phyloP scores from a whole-genome alignment of 2,797 vertebrate species.

The Lithobates sylvaticus region DNA sequence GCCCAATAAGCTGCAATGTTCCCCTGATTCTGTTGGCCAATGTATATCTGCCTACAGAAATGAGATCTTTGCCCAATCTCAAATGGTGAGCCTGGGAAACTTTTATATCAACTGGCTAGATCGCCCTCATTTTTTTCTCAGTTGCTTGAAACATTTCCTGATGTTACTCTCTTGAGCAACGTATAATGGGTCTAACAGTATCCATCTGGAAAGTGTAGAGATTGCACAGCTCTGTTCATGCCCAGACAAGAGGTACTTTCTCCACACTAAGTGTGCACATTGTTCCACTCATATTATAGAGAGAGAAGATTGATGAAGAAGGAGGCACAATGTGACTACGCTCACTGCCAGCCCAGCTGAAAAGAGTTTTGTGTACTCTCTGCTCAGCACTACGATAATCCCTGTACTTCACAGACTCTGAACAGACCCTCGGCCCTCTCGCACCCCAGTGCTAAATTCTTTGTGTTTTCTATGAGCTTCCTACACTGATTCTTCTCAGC shows the following conservation, averaged over 20 bases:
- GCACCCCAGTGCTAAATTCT: conserved; percentile 89
- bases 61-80: too few relatives aligned
- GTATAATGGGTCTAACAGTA: not conserved
- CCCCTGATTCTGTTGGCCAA: too few relatives aligned
- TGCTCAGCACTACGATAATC: conserved; percentile 86
- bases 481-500: conserved; percentile 80
- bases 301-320: conserved; percentile 46
- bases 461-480: conserved; percentile 81
- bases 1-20: too few relatives aligned
- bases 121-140: too few relatives aligned
- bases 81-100: too few relatives aligned
- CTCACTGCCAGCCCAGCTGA: conserved; percentile 79
- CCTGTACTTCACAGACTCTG: conserved; percentile 85
- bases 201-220: not conserved
- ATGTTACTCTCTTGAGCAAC: too few relatives aligned
- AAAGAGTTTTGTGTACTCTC: conserved; percentile 88
- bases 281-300: conserved; percentile 28
- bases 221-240: not conserved
- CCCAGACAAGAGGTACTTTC: conserved; percentile 47
- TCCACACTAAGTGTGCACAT: conserved; percentile 38
- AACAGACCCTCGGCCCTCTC: conserved; percentile 80
- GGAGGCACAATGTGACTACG: conserved; percentile 28
- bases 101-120: too few relatives aligned
- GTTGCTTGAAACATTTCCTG: too few relatives aligned
- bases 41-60: too few relatives aligned